phyloP scores from a whole-genome alignment of 1,140 invertebrate species.

The Delia radicum region DNA sequence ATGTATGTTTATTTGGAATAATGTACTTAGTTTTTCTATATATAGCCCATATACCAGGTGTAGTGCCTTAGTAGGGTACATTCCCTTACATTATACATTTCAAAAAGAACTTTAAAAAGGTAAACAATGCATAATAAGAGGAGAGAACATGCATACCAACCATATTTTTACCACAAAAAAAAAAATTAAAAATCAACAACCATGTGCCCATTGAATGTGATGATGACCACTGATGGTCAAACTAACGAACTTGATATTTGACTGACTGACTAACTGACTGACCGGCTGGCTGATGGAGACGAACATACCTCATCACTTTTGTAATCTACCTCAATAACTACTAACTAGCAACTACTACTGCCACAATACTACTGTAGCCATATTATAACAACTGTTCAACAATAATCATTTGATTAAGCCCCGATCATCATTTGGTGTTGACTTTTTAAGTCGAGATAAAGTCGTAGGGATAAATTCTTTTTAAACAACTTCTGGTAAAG shows the following conservation, averaged over 20 bases:
- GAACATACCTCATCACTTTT: conserved; percentile 15
- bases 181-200: background rate
- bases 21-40: too few relatives aligned
- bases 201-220: background rate
- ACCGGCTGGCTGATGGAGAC: background rate
- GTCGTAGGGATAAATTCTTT: background rate
- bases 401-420: conserved; percentile 20
- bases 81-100: too few relatives aligned
- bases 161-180: background rate
- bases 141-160: background rate
- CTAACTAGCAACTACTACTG: background rate
- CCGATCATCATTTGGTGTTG: conserved; percentile 4
- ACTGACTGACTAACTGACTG: background rate
- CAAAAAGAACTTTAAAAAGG: background rate
- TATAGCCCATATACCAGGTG: too few relatives aligned
- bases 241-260: background rate
- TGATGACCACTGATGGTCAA: background rate
- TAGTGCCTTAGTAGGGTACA: too few relatives aligned
- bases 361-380: background rate
- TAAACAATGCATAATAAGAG: background rate
- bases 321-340: background rate
- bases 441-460: background rate
- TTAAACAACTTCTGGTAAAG: background rate
- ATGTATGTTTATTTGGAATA: too few relatives aligned
- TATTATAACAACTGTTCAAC: conserved; percentile 3